Base-by-base conservation (phyloP, 2,888 invertebrate genomes). In the Allacma fusca region DNA sequence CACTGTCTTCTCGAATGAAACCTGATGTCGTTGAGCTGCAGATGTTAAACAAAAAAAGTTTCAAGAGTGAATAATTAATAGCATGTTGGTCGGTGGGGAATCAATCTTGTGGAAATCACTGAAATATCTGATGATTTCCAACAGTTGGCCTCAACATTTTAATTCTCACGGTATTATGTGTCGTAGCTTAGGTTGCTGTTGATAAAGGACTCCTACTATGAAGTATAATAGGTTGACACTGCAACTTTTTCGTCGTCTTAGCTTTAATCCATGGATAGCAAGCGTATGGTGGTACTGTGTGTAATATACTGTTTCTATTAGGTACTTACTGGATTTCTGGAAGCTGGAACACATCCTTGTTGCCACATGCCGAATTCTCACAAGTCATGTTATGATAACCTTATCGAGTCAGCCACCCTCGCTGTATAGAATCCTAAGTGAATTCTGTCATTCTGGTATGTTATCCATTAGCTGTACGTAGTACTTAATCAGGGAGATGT, bases 281-380 rank as follows among this genome's bases (percentile, higher is more conserved):
- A 2, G 2, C 16, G 19, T 50, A n/a, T 50, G 50, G 16, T 4
- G 16, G 5, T 16, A 2, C n/a, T 50, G 50, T 16, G n/a, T 50
- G 16, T 50, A 50, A 2, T 50, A 16, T 19, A 50, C 1, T 16
- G 16, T 50, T 50, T 1, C 9, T n/a, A 50, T n/a, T 1, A 50
- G 16, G 9, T 7, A 34, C 34, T 34, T 1, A 50, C 50, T 50
- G 50, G 50, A 50, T 2, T 50, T n/a, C 50, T 50, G 19, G 19
- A 50, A 50, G 50, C 50, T 50, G 50, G 50, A 50, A 16, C 16
- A 19, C 50, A 50, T 50, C 50, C 50, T n/a, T 50, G 50, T 50
- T 50, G 50, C 50, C 50, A 50, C 19, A 50, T 50, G 50, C 50
- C 50, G n/a, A 50, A 50, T 50, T 50, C 50, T 50, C 50, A 50